Evolutionary conservation across 2,113 vertebrate genomes (phyloP), one percentile per base, ranked within the genome.

Genomic region (Platycercus adscitus): DNA sequence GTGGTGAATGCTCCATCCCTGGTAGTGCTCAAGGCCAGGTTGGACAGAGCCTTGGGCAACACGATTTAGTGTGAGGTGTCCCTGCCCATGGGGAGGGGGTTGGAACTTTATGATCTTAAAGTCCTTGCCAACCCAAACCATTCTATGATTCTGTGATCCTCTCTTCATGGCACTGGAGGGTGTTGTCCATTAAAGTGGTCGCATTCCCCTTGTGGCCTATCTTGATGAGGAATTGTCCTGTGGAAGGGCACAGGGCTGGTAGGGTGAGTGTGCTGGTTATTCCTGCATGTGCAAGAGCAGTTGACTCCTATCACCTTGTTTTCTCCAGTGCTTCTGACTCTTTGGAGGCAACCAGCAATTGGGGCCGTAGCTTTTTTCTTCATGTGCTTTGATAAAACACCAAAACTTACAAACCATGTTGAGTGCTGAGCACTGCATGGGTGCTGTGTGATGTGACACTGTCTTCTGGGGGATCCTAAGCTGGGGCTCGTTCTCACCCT

Each of bases 161-260:
- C 13, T n/a, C 96, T 65, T 95, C 84, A 81, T 12, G 41, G 91
- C 93, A 37, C 70, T 84, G 76, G 70, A 91, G 25, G 31, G 13
- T 86, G 49, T 37, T 86, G 55, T 76, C 84, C 86, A 39, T 86
- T 93, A 39, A 97, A 95, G 93, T 58, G 86, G 89, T 92, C 86
- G 73, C n/a, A 7, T 70, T 91, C 50, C 20, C 65, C 58, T 69
- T 71, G 33, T 68, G 75, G 43, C 95, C 43, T 7, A n/a, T 85
- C 93, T 44, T 68, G 61, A 84, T 46, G 82, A 94, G 81, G n/a
- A 35, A 11, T 49, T 66, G 49, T 70, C 93, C 64, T 53, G 53
- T 90, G 89, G 96, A 96, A 73, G 65, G 73, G 44, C 29, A 7
- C 14, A 70, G 83, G 64, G 47, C 83, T 0, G 1, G 6, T 1